Percentiles rank a stretch among this genome's conserved stretches.
Evolutionary conservation across 2,888 invertebrate species (phyloP).

Genomic region (Nymphalis polychloros): DNA sequence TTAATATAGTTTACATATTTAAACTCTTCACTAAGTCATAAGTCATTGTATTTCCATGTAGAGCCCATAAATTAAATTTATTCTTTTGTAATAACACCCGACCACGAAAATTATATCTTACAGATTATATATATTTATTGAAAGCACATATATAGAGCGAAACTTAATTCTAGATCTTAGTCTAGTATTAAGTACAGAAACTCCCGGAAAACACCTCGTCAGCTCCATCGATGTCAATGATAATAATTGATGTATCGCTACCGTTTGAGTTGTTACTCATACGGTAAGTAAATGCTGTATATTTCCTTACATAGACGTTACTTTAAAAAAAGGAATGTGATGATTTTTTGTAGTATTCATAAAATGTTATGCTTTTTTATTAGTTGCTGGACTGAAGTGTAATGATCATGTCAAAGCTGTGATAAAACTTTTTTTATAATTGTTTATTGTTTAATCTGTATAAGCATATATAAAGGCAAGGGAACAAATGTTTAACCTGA

Average conservation of each 20-base stretch:
- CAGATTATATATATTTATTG: slow-evolving; percentile 9
- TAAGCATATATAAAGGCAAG: too few relatives aligned
- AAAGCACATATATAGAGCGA: slow-evolving; percentile 29
- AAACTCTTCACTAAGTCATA: too few relatives aligned
- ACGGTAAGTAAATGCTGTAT: slow-evolving; percentile 30
- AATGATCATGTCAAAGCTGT: too few relatives aligned
- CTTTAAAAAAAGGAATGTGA: neutral
- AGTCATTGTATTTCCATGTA: too few relatives aligned
- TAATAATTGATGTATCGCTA: slow-evolving; percentile 37
- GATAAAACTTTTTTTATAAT: too few relatives aligned
- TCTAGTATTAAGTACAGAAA: slow-evolving; percentile 33
- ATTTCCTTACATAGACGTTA: slow-evolving; percentile 13
- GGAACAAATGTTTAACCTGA: too few relatives aligned
- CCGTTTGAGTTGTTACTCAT: slow-evolving; percentile 28
- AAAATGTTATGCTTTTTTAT: neutral
- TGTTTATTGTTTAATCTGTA: too few relatives aligned
- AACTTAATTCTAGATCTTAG: slow-evolving; percentile 27
- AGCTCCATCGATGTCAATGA: slow-evolving; percentile 32
- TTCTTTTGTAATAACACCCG: too few relatives aligned
- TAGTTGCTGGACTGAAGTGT: too few relatives aligned
- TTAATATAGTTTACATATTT: too few relatives aligned
- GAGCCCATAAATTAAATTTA: too few relatives aligned
- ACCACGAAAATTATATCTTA: neutral
- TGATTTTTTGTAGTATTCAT: neutral
- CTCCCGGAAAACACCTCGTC: slow-evolving; percentile 31